Evolutionary conservation across 2,113 vertebrate species (phyloP), one percentile per base, ranked within the genome.

Genomic region (Anarrhichthys ocellatus): DNA sequence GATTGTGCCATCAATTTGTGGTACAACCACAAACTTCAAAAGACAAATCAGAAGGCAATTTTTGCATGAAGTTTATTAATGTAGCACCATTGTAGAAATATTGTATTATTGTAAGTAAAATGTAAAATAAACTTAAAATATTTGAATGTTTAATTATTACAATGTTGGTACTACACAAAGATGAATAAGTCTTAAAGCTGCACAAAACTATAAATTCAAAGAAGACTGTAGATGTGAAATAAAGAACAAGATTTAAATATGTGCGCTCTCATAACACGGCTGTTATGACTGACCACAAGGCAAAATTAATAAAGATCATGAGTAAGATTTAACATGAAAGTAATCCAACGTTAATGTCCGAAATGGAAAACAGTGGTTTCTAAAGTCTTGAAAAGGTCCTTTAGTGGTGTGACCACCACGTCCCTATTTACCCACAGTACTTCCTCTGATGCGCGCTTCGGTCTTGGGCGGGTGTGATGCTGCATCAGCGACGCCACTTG

Each of bases 311-410:
- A 58, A 58, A 58, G 9, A 34, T 61, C 9, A 58, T 80, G 15
- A 18, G 52, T n/a, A 36, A 14, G 6, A 27, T 71, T 24, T 14
- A 32, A 48, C 27, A 58, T 20, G 34, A 42, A 65, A 62, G 10
- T 22, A 27, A 69, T 13, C 40, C 0, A 40, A 65, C 0, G 0
- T 34, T 91, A 92, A 93, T 95, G 96, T 94, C 96, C 95, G 89
- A 96, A 96, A 0, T 96, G 96, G 78, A 95, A 96, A 87, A 94
- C 96, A 0, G 95, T 93, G 5, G 95, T 94, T 80, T 96, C 96
- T 4, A 96, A 96, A 91, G 96, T 96, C 92, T 96, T 97, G 92
- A 97, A 97, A 91, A 97, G 96, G 72, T 96, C 95, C 89, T 94
- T 96, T 34, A 96, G 83, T 3, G 95, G 93, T 61, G 95, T 96